Conservation (phyloP, 2,888 invertebrate genomes). For the Himalopsyche kuldschensis region DNA sequence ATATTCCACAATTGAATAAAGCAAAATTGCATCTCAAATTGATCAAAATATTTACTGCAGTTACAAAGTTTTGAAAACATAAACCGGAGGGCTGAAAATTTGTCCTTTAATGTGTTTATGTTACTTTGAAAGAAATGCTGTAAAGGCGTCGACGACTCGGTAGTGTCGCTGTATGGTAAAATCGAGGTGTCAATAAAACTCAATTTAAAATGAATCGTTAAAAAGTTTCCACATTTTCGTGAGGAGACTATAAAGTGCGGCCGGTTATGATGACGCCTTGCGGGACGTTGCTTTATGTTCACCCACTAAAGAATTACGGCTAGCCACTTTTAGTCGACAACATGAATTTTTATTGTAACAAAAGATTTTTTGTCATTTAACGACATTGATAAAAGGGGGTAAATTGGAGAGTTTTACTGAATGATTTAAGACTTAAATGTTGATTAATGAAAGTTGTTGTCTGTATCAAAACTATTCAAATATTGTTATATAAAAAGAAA, state of each 20-base stretch:
- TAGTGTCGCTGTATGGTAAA: not conserved
- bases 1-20: no score
- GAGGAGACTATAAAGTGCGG: not conserved
- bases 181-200: not conserved
- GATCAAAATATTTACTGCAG: no score
- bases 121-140: not conserved
- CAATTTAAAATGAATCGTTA: not conserved
- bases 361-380: no score
- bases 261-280: not conserved
- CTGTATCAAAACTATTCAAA: no score
- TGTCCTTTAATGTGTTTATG: not conserved
- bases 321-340: not conserved
- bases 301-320: not conserved
- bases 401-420: no score
- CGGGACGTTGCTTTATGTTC: not conserved
- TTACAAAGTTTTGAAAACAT: no score
- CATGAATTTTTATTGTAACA: not conserved
- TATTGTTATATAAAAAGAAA: no score
- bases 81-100: not conserved
- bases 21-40: no score
- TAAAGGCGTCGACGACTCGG: not conserved
- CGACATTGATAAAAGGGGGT: no score
- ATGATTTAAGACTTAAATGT: no score
- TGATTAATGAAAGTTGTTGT: no score
- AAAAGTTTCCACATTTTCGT: not conserved